Evolutionary conservation across 2,888 invertebrate species (phyloP).

Genomic region (Napeogenes inachia): DNA sequence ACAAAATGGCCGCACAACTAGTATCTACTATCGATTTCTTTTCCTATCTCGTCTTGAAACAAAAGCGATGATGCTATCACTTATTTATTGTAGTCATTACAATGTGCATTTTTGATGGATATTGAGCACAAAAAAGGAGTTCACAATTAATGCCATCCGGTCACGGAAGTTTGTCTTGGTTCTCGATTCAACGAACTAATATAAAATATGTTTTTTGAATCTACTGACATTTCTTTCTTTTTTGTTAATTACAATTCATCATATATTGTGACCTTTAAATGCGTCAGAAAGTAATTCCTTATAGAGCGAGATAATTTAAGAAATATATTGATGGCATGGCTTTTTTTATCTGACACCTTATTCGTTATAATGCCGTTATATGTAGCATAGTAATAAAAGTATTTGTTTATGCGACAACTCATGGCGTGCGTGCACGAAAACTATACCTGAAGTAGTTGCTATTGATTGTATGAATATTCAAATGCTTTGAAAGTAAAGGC

Average conservation of each 20-base stretch:
- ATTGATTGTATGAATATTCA: constrained; percentile 78
- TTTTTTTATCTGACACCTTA: constrained; percentile 18
- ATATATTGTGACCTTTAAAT: not conserved
- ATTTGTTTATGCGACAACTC: constrained; percentile 74
- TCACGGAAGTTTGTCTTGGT: constrained; percentile 70
- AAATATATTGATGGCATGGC: not conserved
- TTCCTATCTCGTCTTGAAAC: constrained; percentile 46
- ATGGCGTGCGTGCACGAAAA: constrained; percentile 76
- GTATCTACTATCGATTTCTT: constrained; percentile 40
- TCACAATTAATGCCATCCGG: constrained; percentile 68
- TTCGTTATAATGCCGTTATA: constrained; percentile 36
- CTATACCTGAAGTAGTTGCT: constrained; percentile 71
- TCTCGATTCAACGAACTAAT: constrained; percentile 21
- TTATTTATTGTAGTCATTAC: constrained; percentile 60
- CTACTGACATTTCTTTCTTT: constrained; percentile 6
- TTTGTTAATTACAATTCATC: constrained; percentile 8
- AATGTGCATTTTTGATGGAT: constrained; percentile 69
- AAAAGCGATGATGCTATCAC: constrained; percentile 52
- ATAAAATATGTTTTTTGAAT: constrained; percentile 14
- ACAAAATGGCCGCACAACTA: constrained; percentile 34
- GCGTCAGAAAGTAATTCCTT: too few species aligned
- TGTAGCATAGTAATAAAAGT: constrained; percentile 68
- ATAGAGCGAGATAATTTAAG: not conserved
- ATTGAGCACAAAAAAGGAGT: constrained; percentile 40
- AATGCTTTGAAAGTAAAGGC: constrained; percentile 69